Evolutionary conservation across 1,140 invertebrate genomes (phyloP), one percentile per base, ranked within the genome.

Genomic region (Drosophila bipectinata): DNA sequence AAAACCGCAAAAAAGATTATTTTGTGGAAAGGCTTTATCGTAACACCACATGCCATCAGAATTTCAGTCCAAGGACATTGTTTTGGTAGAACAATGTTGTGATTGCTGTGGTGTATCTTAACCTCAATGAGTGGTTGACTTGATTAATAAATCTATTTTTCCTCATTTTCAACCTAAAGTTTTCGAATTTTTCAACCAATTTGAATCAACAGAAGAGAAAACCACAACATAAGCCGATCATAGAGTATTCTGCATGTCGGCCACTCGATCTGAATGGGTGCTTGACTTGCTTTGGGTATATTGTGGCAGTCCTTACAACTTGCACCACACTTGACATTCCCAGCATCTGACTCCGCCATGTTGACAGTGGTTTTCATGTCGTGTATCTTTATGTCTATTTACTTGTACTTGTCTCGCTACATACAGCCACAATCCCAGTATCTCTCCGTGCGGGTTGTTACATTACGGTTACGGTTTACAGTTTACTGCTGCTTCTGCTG

Each of bases 311-410:
- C 63, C 34, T 15, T 9, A 37, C 51, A 68, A 56, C 51, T 49
- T 32, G 49, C 63, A 68, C 63, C 24, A 47, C 51, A 37, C 66
- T 57, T 58, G 72, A 64, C 71, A 64, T 58, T 44, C 37, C 47
- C 66, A 72, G 66, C 41, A 34, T 47, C 24, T 55, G 59, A 73
- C 39, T 52, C 47, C 34, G 30, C 15, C 53, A 58, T 66, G 69
- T 66, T 74, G 61, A 66, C 54, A 41, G 47, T 47, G 53, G 71
- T 47, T 75, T 75, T 64, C 61, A 64, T 75, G 61, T 67, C 53
- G 51, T 74, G 72, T 75, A 75, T 67, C 75, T 72, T 74, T 59
- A 68, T 49, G 64, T 55, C 58, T 82, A 61, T 77, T 81, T 69
- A 64, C 51, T 79, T 52, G 37, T 62, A 60, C 52, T 62, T 51